Conservation (phyloP, 2,113 vertebrate genomes). For the Gnathonemus echidnorhynchus region DNA sequence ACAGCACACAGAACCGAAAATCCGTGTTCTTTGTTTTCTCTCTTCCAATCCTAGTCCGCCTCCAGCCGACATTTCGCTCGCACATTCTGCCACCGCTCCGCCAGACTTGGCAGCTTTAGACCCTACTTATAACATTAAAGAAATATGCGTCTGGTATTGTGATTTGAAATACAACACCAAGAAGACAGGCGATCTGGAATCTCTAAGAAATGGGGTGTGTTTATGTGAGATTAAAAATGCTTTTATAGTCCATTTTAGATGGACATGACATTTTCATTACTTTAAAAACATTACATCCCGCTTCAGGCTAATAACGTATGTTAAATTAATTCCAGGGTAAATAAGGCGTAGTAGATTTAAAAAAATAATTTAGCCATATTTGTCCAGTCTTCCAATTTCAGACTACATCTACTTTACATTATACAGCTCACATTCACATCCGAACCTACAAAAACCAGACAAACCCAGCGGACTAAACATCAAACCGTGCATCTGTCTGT, state of each 20-base stretch:
- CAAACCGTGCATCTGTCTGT: not conserved
- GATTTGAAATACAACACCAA: not conserved
- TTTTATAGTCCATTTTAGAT: not conserved
- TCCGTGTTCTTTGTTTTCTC: not conserved
- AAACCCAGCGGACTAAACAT: not conserved
- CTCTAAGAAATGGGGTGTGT: not conserved
- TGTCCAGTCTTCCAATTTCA: not conserved
- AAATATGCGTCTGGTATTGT: slow-evolving; percentile 7
- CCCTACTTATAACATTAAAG: not conserved
- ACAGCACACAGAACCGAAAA: not conserved
- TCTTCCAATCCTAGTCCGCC: not conserved
- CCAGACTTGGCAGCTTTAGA: not conserved
- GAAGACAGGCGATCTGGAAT: not conserved
- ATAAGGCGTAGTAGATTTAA: not conserved
- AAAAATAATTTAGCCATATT: not conserved
- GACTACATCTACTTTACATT: not conserved
- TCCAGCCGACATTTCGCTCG: not conserved
- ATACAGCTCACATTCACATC: not conserved
- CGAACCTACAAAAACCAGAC: not conserved
- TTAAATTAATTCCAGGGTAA: not conserved
- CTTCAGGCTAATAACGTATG: not conserved
- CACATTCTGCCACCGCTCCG: not conserved
- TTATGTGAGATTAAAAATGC: not conserved
- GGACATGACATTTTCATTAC: not conserved
- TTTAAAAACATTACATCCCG: not conserved